Percentiles rank a stretch among this genome's conserved stretches.
Conservation (phyloP, 2,113 vertebrate genomes). For the Capreolus pygargus region DNA sequence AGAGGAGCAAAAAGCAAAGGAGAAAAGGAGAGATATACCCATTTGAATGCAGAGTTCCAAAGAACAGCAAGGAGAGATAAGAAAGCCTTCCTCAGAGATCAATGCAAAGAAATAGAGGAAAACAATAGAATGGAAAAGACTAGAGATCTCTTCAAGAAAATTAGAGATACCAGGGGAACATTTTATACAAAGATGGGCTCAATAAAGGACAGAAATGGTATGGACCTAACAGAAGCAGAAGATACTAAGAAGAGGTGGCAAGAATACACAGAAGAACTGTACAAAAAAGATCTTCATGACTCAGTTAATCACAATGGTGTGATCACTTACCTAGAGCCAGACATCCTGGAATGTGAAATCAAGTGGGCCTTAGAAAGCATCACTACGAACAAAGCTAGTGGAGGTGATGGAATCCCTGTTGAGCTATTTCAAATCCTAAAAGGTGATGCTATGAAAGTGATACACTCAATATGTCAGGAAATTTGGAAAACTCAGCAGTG, state of each 20-base stretch:
- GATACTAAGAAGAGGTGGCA: neutral
- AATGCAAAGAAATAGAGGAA: neutral
- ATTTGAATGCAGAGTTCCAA: neutral
- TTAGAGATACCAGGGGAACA: neutral
- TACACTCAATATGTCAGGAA: no score
- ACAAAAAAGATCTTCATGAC: neutral
- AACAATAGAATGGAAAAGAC: neutral
- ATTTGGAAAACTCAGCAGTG: no score
- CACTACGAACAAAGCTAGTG: no score
- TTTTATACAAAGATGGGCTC: neutral
- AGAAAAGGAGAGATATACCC: neutral
- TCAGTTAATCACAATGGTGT: neutral
- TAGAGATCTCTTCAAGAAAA: neutral
- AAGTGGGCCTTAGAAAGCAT: neutral
- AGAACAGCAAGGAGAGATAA: neutral
- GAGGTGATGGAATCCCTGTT: no score
- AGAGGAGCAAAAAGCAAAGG: neutral
- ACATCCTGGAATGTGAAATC: neutral
- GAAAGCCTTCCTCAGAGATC: neutral
- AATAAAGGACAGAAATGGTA: neutral
- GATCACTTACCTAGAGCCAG: neutral
- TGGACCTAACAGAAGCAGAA: neutral
- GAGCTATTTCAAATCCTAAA: no score
- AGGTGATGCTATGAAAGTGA: no score
- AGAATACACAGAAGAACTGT: neutral